These are phyloP conservation scores for Pandion haliaetus DNA, from an alignment of 2,113 vertebrate species.

Conservation along the genomic window DNA sequence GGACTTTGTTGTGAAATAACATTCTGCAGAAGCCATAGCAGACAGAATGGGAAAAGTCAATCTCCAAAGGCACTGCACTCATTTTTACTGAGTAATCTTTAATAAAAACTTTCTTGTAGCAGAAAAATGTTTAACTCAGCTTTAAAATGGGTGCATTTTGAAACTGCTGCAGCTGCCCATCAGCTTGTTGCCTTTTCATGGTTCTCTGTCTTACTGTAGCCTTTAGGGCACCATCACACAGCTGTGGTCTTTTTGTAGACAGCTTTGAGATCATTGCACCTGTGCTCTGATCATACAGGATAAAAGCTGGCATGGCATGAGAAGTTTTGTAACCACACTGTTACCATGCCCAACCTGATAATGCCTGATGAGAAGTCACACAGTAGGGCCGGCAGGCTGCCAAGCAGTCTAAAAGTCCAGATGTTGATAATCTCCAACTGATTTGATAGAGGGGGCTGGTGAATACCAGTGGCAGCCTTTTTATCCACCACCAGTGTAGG, in stretches of 20 bases:
- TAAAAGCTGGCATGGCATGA: not conserved
- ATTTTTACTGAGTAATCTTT: not conserved
- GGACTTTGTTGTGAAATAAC: not conserved
- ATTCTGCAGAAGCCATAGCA: not conserved
- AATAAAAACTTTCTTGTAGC: not conserved
- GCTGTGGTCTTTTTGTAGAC: not conserved
- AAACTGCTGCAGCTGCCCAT: not conserved
- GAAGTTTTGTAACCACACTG: not conserved
- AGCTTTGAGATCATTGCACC: not conserved
- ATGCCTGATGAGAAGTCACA: accelerated
- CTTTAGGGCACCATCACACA: not conserved
- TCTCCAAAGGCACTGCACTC: not conserved
- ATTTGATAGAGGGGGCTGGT: not conserved
- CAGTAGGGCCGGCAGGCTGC: accelerated
- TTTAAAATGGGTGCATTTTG: not conserved
- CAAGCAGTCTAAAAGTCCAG: not conserved
- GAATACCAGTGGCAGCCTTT: not conserved
- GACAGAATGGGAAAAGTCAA: not conserved
- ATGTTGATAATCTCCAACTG: not conserved
- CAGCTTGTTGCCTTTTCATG: not conserved
- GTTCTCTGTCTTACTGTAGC: not conserved
- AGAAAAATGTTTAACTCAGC: not conserved
- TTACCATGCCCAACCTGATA: not conserved
- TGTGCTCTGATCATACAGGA: not conserved
- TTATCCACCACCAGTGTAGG: not conserved